Percentiles rank a stretch among this genome's conserved stretches.
Evolutionary conservation across 2,888 invertebrate species (phyloP).

Genomic region (Adelognathus sp.): DNA sequence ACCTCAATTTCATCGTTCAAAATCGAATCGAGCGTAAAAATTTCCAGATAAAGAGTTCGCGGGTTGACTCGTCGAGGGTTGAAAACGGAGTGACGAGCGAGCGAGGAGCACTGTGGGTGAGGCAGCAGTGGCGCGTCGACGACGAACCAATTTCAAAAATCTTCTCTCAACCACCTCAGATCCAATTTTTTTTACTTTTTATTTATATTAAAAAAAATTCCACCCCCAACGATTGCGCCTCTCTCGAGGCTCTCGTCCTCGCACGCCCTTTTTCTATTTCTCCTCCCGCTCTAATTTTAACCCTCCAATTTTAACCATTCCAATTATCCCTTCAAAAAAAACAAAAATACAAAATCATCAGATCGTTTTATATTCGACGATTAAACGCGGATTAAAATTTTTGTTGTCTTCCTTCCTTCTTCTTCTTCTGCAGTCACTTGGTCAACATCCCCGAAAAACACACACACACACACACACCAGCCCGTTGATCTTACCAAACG

Average conservation of each 20-base stretch:
- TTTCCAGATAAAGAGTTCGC: too few relatives aligned
- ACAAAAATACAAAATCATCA: not conserved
- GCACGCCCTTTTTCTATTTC: slow-evolving; percentile 46
- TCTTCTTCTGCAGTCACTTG: not conserved
- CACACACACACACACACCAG: not conserved
- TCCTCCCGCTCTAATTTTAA: slow-evolving; percentile 28
- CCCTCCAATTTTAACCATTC: too few relatives aligned
- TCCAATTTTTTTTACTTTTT: not conserved
- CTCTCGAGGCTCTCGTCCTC: slow-evolving; percentile 11
- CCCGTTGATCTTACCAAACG: not conserved
- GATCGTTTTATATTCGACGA: not conserved
- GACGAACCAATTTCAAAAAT: slow-evolving; percentile 10
- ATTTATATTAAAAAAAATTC: not conserved
- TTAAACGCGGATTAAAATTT: not conserved
- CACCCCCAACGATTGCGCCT: not conserved
- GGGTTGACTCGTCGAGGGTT: not conserved
- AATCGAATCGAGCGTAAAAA: too few relatives aligned
- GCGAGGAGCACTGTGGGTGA: slow-evolving; percentile 58
- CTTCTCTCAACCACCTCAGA: not conserved
- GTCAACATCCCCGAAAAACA: not conserved
- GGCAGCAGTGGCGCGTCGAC: slow-evolving; percentile 11
- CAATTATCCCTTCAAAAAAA: not conserved
- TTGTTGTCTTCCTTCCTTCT: not conserved
- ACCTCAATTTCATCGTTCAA: too few relatives aligned
- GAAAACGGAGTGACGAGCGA: not conserved